Conservation (phyloP, 2,797 vertebrate species). For the Melanotaenia nigrans region DNA sequence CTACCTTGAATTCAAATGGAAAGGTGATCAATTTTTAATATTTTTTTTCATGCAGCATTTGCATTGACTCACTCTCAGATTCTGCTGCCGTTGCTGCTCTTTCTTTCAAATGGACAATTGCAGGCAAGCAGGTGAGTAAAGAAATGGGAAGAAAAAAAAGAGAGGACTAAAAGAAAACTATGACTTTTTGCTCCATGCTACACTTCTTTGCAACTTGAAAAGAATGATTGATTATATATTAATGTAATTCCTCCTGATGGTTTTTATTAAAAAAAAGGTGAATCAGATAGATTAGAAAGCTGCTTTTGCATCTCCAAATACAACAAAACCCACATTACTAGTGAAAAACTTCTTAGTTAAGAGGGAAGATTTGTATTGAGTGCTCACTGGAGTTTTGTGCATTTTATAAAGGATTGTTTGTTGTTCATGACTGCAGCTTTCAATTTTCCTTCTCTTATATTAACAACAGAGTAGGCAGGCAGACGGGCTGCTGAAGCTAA, state of each 20-base stretch:
- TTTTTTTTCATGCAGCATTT: slow-evolving; percentile 72
- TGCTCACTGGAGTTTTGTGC: slow-evolving; percentile 22
- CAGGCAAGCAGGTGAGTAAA: slow-evolving; percentile 58
- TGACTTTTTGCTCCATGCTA: not conserved
- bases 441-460: slow-evolving; percentile 44
- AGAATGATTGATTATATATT: slow-evolving; percentile 5
- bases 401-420: slow-evolving; percentile 10
- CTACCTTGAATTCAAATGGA: slow-evolving; percentile 86
- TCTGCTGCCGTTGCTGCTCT: slow-evolving; percentile 38
- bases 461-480: slow-evolving; percentile 48
- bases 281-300: not conserved
- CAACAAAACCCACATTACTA: slow-evolving; percentile 17
- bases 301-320: slow-evolving; percentile 13
- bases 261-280: slow-evolving; percentile 4
- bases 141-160: slow-evolving; percentile 43
- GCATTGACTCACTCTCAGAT: slow-evolving; percentile 72
- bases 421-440: slow-evolving; percentile 41
- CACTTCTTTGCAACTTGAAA: not conserved
- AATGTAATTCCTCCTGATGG: not conserved
- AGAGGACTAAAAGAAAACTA: not conserved
- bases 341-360: slow-evolving; percentile 20
- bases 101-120: slow-evolving; percentile 74
- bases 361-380: slow-evolving; percentile 40
- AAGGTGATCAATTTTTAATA: slow-evolving; percentile 84
- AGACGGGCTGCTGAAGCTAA: slow-evolving; percentile 42